Evolutionary conservation across 2,797 vertebrate species (phyloP).

Genomic region (Hypotaenidia okinawae): DNA sequence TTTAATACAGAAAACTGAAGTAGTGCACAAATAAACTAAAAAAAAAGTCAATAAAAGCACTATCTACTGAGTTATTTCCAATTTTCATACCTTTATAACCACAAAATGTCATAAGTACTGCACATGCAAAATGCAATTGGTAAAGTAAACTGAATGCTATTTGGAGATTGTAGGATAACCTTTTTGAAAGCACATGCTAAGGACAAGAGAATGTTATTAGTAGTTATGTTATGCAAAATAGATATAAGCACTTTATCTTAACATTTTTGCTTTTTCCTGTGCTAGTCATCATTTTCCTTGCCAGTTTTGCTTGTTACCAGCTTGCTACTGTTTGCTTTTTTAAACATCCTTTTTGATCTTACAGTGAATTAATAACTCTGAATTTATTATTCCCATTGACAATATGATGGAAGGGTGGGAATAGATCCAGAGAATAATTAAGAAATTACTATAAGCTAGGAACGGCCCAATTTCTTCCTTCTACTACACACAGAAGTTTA

Average conservation of each 20-base stretch:
- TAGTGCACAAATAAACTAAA: not conserved
- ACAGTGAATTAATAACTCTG: not conserved
- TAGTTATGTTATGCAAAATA: not conserved
- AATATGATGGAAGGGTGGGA: not conserved
- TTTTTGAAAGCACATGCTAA: not conserved
- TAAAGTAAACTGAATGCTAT: not conserved
- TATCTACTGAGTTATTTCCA: not conserved
- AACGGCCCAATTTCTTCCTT: not conserved
- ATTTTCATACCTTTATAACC: slow-evolving; percentile 4
- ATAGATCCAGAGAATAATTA: not conserved
- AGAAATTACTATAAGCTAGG: not conserved
- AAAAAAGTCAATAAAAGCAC: not conserved
- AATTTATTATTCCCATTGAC: not conserved
- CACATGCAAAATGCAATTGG: not conserved
- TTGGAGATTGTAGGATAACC: not conserved
- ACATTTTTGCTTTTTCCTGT: not conserved
- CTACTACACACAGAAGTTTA: not conserved
- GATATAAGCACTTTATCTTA: not conserved
- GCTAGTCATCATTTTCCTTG: not conserved
- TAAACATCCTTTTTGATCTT: not conserved
- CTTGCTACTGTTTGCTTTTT: not conserved
- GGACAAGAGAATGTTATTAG: not conserved
- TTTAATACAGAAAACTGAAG: not conserved
- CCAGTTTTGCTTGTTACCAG: not conserved
- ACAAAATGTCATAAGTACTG: not conserved